Evolutionary conservation across 2,797 vertebrate genomes (phyloP), one percentile per base, ranked within the genome.

Genomic region (Peromyscus eremicus): DNA sequence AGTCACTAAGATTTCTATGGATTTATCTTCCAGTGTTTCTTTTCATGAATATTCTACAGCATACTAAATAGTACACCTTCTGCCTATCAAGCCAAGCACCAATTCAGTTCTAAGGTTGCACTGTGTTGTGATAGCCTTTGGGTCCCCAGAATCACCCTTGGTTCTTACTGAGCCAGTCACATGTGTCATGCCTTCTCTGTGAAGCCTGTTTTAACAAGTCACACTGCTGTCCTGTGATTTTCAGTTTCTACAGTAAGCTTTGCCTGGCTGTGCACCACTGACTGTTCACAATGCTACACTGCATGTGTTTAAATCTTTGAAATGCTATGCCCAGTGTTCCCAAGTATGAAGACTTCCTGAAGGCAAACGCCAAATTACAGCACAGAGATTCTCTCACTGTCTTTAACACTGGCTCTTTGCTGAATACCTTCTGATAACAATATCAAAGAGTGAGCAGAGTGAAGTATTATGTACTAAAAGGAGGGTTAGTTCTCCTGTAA

Each of bases 321-420:
- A 95, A 83, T 57, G 62, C 70, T 43, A 90, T 71, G 43, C 8
- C 43, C 16, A 49, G 13, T 68, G 19, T 94, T 93, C 27, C 43
- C 40, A 92, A 46, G 4, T 37, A 49, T 34, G 19, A 92, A 89
- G 75, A 52, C 52, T 66, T 94, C 79, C 32, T 71, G 17, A 89
- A 97, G 77, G 16, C 8, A 60, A 94, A 92, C 88, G 21, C 0
- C 29, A 91, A 55, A 6, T 71, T 27, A 55, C 0, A 40, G 19
- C 14, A 49, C 34, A 34, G 16, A 34, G 55, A 90, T 76, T 57
- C 21, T 46, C 52, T 91, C 6, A 46, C 5, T 89, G 16, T n/a
- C 37, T 86, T 85, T 71, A 95, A 73, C 71, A 64, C 23, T 34
- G 62, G 40, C 37, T 90, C 52, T 81, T 82, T 95, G 10, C 23